Conservation (phyloP, 2,113 vertebrate genomes). For the Pterocles burchelli region DNA sequence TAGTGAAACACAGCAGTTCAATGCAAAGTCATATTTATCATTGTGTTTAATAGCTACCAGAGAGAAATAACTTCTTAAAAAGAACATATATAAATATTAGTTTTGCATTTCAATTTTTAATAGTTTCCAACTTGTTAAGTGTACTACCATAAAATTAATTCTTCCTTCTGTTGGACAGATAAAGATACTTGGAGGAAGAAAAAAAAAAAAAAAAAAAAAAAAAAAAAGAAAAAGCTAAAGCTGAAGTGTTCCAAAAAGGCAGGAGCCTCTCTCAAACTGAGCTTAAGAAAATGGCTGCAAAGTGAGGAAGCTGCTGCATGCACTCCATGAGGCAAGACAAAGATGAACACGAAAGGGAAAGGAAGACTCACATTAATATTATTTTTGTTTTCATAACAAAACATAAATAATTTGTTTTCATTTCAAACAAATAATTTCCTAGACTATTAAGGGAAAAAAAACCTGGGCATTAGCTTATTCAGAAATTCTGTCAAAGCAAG, state of each 20-base stretch:
- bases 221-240: no score
- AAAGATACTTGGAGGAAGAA: not conserved
- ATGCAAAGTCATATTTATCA: not conserved
- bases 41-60: not conserved
- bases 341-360: not conserved
- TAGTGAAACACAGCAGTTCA: not conserved
- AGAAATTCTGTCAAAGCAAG: not conserved
- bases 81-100: not conserved
- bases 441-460: not conserved
- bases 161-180: not conserved
- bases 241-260: not conserved
- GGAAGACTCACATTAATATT: not conserved
- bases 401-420: not conserved
- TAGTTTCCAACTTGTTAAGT: not conserved
- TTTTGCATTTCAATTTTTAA: not conserved
- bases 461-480: not conserved
- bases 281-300: slow-evolving; percentile 36
- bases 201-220: no score
- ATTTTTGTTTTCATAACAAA: not conserved
- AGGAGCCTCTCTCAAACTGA: not conserved
- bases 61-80: not conserved
- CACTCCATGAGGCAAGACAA: not conserved
- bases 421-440: not conserved
- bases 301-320: not conserved
- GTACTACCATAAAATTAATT: not conserved